Conservation (phyloP, 2,797 vertebrate species). For the Muscicapa striata region DNA sequence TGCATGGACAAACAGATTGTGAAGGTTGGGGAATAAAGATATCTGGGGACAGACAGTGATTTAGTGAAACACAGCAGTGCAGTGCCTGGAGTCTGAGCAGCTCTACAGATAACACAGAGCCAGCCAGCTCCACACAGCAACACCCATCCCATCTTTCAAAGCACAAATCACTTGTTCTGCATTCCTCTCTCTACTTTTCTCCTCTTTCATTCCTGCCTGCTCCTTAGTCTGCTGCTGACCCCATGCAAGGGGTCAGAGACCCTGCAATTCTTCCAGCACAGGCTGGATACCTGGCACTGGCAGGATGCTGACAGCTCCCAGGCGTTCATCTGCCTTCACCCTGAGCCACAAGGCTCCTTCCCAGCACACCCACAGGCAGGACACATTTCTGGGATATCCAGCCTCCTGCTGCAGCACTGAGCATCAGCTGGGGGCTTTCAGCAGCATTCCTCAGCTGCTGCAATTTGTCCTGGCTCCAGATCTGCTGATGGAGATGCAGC, state of each 20-base stretch:
- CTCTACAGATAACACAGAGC: not conserved
- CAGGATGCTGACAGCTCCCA: not conserved
- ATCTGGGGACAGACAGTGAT: not conserved
- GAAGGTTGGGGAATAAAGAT: not conserved
- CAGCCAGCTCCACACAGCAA: not conserved
- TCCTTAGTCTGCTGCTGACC: not conserved
- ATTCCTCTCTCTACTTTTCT: not conserved
- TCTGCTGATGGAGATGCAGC: not conserved
- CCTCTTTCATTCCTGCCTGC: not conserved
- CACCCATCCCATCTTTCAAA: not conserved
- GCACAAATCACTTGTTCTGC: not conserved
- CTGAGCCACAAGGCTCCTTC: not conserved
- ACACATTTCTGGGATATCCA: not conserved
- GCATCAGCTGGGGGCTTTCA: not conserved
- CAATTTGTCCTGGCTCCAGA: not conserved
- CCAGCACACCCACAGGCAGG: not conserved
- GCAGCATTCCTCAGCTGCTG: not conserved
- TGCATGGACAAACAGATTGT: not conserved
- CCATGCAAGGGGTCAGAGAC: not conserved
- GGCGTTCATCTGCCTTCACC: not conserved
- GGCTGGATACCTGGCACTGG: not conserved
- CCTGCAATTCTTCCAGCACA: not conserved
- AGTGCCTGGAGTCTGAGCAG: not conserved
- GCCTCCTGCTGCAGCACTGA: not conserved
- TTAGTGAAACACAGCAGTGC: not conserved